phyloP scores from a whole-genome alignment of 2,888 invertebrate species.

The Enchytraeus crypticus region DNA sequence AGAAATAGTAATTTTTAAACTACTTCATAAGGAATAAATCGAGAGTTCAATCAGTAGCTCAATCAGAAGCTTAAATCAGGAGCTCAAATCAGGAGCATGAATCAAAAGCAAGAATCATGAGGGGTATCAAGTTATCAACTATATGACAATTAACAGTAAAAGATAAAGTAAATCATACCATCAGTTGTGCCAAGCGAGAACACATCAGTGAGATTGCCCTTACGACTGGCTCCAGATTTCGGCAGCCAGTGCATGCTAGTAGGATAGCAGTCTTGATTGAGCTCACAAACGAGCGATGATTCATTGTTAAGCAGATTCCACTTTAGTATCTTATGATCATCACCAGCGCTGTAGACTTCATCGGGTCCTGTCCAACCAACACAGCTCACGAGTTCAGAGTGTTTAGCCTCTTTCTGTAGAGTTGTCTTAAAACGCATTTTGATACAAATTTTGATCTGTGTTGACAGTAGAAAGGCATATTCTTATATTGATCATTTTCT shows the following conservation, averaged over 20 bases:
- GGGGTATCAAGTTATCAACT: no score
- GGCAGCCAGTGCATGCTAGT: slow-evolving; percentile 84
- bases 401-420: slow-evolving; percentile 65
- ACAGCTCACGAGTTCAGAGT: slow-evolving; percentile 73
- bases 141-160: no score
- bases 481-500: no score
- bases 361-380: slow-evolving; percentile 88
- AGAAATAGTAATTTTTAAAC: no score
- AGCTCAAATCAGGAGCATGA: no score
- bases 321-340: slow-evolving; percentile 76
- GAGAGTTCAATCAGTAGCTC: no score
- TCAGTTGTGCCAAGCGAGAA: slow-evolving; percentile 78
- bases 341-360: slow-evolving; percentile 87
- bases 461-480: no score
- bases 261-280: slow-evolving; percentile 75
- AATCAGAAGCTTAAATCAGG: no score
- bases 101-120: no score
- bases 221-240: slow-evolving; percentile 51
- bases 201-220: slow-evolving; percentile 60
- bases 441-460: slow-evolving; percentile 1
- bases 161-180: slow-evolving; percentile 55
- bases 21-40: no score
- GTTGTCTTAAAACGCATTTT: slow-evolving; percentile 78
- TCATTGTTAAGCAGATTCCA: slow-evolving; percentile 77
- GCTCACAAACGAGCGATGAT: slow-evolving; percentile 60